Evolutionary conservation across 2,113 vertebrate genomes (phyloP).

Genomic region (Notothenia coriiceps): DNA sequence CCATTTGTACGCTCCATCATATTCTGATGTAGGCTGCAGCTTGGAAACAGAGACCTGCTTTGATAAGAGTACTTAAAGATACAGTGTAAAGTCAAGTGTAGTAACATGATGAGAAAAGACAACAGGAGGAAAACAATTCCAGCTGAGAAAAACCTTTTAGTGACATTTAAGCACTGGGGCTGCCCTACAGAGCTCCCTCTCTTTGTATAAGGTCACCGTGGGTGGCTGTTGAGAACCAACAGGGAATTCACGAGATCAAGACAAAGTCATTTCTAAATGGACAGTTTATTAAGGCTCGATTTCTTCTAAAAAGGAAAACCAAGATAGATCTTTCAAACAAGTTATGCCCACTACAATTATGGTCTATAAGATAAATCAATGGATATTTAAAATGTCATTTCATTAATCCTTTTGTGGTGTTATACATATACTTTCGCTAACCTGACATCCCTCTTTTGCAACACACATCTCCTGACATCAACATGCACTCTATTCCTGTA

Average conservation of each 20-base stretch:
- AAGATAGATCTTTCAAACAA: conserved; percentile 84
- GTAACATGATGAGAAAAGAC: background rate
- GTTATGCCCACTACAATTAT: conserved; percentile 85
- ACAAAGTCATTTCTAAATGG: conserved; percentile 85
- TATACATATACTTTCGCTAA: conserved; percentile 80
- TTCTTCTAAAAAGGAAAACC: conserved; percentile 87
- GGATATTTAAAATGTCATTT: conserved; percentile 69
- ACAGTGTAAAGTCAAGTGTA: background rate
- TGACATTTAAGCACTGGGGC: conserved; percentile 37
- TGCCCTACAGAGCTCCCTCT: conserved; percentile 19
- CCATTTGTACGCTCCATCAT: background rate
- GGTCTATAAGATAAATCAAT: conserved; percentile 83
- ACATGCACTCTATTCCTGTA: conserved; percentile 82
- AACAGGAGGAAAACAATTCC: conserved; percentile 6
- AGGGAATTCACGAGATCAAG: conserved; percentile 62
- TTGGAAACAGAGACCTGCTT: background rate
- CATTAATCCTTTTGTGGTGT: conserved; percentile 81
- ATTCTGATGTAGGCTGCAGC: background rate
- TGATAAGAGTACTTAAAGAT: background rate
- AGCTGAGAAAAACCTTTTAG: conserved; percentile 24
- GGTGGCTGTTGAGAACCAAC: background rate
- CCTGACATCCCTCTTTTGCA: conserved; percentile 84
- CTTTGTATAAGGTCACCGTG: conserved; percentile 36
- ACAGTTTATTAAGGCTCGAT: conserved; percentile 96
- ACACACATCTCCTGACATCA: conserved; percentile 82